Percentiles rank a stretch among this genome's conserved stretches.
phyloP scores from a whole-genome alignment of 1,140 invertebrate genomes.

The Leptoteleia sp. region DNA sequence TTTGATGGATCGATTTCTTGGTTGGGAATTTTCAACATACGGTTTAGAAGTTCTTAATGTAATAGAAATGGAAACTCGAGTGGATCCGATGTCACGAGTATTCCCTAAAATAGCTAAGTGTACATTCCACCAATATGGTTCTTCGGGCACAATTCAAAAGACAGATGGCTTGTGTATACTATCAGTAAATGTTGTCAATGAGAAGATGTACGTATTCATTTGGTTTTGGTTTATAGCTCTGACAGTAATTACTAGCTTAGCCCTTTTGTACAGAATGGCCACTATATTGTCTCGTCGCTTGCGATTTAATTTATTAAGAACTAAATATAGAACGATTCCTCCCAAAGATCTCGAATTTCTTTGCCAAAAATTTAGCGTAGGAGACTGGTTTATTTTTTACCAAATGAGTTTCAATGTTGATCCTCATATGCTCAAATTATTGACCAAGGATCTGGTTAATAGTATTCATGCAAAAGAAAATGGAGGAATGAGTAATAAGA shows the following conservation, averaged over 20 bases:
- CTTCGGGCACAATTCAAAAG: background rate
- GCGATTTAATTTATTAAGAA: background rate
- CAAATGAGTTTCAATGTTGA: slow-evolving; percentile 96
- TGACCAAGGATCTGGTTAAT: slow-evolving; percentile 86
- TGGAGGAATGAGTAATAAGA: no score
- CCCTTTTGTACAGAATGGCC: background rate
- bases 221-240: slow-evolving; percentile 16
- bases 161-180: background rate
- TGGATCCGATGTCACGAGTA: background rate
- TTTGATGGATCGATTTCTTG: background rate
- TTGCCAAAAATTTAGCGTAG: slow-evolving; percentile 82
- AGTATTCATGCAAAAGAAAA: no score
- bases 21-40: background rate
- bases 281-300: slow-evolving; percentile 76
- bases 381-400: slow-evolving; percentile 96
- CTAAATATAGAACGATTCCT: background rate
- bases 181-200: background rate
- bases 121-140: background rate
- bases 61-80: background rate
- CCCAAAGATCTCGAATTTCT: slow-evolving; percentile 84
- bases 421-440: slow-evolving; percentile 91
- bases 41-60: background rate
- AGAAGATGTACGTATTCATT: slow-evolving; percentile 11
- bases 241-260: background rate
- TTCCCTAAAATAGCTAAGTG: slow-evolving; percentile 15